Conservation (phyloP, 2,797 vertebrate genomes). For the Tenualosa ilisha region DNA sequence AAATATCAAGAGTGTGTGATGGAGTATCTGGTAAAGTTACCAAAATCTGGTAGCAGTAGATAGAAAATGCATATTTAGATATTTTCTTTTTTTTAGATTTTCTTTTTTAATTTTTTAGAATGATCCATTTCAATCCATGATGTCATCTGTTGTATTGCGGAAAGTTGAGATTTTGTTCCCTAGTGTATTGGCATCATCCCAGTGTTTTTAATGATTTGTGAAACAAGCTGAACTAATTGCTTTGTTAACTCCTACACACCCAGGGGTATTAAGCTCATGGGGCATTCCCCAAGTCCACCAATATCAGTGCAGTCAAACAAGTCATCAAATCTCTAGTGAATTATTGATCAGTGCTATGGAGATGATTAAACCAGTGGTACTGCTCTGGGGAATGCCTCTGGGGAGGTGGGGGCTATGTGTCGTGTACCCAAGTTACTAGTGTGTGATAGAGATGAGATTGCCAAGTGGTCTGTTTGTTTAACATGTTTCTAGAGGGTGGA, state of each 20-base stretch:
- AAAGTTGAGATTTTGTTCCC: neutral
- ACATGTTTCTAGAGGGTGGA: neutral
- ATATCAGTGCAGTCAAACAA: constrained; percentile 26
- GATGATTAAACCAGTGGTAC: constrained; percentile 31
- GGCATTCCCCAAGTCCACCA: neutral
- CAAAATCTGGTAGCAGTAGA: neutral
- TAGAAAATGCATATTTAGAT: neutral
- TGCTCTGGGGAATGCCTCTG: constrained; percentile 13
- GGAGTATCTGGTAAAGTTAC: neutral
- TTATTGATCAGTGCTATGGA: constrained; percentile 37
- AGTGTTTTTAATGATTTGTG: neutral
- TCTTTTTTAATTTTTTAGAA: neutral
- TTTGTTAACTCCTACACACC: constrained; percentile 24
- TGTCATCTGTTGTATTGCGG: neutral
- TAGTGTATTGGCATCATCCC: neutral
- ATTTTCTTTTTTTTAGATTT: neutral
- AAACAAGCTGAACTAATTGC: neutral
- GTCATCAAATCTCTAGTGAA: constrained; percentile 35
- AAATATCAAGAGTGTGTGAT: neutral
- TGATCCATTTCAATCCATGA: neutral
- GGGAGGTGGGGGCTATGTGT: neutral
- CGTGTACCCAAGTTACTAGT: neutral
- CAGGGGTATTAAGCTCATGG: neutral
- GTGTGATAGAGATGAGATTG: neutral
- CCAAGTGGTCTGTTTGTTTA: neutral